These are phyloP conservation scores for Melanostoma mellinum DNA, from an alignment of 2,888 invertebrate species.

Conservation along the genomic window DNA sequence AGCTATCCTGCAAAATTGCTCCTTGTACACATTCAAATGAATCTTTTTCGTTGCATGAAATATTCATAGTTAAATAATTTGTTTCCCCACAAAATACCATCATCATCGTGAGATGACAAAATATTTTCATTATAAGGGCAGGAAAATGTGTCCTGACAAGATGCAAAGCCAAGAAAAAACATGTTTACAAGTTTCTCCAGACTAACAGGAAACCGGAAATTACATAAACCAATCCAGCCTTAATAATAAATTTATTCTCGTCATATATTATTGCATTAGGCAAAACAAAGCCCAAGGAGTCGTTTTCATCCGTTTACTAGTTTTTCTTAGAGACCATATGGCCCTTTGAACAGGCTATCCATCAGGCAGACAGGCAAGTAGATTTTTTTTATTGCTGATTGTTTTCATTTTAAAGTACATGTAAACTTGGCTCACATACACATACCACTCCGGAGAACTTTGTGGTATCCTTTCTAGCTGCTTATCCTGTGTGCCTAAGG, in stretches of 20 bases:
- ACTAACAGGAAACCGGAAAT: slow-evolving; percentile 59
- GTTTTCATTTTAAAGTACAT: slow-evolving; percentile 54
- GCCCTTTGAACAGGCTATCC: slow-evolving; percentile 8
- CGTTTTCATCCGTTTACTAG: slow-evolving; percentile 20
- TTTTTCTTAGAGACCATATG: slow-evolving; percentile 45
- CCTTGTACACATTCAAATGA: slow-evolving; percentile 20
- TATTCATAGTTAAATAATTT: slow-evolving; percentile 64
- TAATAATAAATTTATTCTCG: slow-evolving; percentile 63
- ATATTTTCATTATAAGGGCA: slow-evolving; percentile 57
- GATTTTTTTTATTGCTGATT: slow-evolving; percentile 36
- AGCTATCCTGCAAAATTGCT: too few species aligned
- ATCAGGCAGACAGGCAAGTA: slow-evolving; percentile 7
- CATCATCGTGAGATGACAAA: slow-evolving; percentile 43
- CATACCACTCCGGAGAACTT: slow-evolving; percentile 24
- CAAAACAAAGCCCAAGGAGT: slow-evolving; percentile 4
- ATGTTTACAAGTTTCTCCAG: slow-evolving; percentile 2
- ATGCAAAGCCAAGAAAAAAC: slow-evolving; percentile 21
- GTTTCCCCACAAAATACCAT: slow-evolving; percentile 53
- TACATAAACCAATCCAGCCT: slow-evolving; percentile 58
- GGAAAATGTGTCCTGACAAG: slow-evolving; percentile 33
- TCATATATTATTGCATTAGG: slow-evolving; percentile 58
- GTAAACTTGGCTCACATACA: slow-evolving; percentile 27
- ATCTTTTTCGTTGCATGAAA: slow-evolving; percentile 43
- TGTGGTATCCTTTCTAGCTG: slow-evolving; percentile 30
- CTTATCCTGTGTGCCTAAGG: slow-evolving; percentile 57